Evolutionary conservation across 2,888 invertebrate genomes (phyloP), one percentile per base, ranked within the genome.

Genomic region (Orthonychiurus folsomi): DNA sequence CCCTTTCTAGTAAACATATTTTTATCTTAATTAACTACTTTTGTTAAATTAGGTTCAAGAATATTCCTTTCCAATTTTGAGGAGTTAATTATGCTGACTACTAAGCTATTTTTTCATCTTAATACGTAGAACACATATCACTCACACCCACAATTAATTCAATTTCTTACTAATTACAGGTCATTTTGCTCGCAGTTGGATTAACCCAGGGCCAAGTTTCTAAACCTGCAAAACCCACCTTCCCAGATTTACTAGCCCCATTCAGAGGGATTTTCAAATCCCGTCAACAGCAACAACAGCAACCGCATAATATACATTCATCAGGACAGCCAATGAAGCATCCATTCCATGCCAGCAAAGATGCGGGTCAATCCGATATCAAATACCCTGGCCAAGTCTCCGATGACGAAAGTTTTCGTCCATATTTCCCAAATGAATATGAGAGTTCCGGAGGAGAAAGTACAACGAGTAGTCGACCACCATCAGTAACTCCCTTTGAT

Each of bases 221-320:
- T 12, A 50, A 50, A 3, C 47, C 63, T 25, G 50, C 47, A 2
- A 37, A 20, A 24, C 50, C 27, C 27, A 12, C 18, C n/a, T 64
- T 64, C 56, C 60, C 63, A 3, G 62, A 65, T 53, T 53, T 65
- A 47, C 23, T 65, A 24, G 64, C 64, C 18, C 64, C 64, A 15
- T 55, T 64, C 21, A 50, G 62, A 53, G 57, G 56, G 15, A 60
- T 62, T n/a, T 62, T 65, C 37, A 59, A 56, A 20, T 12, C 5
- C 9, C 52, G 52, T 5, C 21, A 52, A 56, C 56, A 2, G n/a
- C 47, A 28, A 28, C 60, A 5, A 20, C 50, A 12, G 2, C 5
- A 25, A 28, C 47, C 26, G 60, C 47, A 53, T 28, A 18, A 50
- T 20, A 52, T 48, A 18, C 52, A 52, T 25, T 25, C 15, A 18